Conservation (phyloP, 2,113 vertebrate species). For the Vimba vimba region DNA sequence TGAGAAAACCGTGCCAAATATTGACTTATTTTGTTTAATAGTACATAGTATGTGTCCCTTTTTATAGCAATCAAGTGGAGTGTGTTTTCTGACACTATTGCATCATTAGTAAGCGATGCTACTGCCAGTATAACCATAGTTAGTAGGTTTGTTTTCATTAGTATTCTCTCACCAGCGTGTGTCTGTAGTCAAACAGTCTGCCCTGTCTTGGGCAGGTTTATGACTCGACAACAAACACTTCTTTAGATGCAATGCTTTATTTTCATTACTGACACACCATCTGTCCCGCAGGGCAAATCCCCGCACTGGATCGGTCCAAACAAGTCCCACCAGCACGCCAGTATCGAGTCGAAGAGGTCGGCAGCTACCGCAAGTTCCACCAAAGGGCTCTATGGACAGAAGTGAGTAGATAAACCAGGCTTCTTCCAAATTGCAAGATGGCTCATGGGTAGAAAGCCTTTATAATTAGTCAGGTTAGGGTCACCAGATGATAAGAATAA, state of each 20-base stretch:
- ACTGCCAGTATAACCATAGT: not conserved
- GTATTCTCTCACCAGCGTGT: not conserved
- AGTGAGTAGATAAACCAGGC: constrained; percentile 72
- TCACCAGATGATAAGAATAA: not conserved
- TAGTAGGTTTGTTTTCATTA: not conserved
- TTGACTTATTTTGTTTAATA: constrained; percentile 1
- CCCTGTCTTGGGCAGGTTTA: constrained; percentile 2
- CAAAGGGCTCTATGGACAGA: constrained; percentile 87
- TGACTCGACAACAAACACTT: not conserved
- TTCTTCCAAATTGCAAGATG: not conserved
- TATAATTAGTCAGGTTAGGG: not conserved
- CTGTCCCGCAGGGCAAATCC: constrained; percentile 83
- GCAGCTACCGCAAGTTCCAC: constrained; percentile 87
- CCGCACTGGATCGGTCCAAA: constrained; percentile 82
- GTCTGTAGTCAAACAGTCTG: not conserved
- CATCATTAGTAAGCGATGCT: not conserved
- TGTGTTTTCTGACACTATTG: constrained; percentile 3
- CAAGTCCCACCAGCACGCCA: constrained; percentile 88
- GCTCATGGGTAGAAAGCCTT: not conserved
- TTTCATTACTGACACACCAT: constrained; percentile 48
- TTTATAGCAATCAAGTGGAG: not conserved
- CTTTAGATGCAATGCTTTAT: not conserved
- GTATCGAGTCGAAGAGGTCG: constrained; percentile 81
- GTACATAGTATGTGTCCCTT: not conserved
- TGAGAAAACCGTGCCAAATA: constrained; percentile 24